These are phyloP conservation scores for Mythimna loreyi DNA, from an alignment of 2,888 invertebrate genomes.

Conservation along the genomic window DNA sequence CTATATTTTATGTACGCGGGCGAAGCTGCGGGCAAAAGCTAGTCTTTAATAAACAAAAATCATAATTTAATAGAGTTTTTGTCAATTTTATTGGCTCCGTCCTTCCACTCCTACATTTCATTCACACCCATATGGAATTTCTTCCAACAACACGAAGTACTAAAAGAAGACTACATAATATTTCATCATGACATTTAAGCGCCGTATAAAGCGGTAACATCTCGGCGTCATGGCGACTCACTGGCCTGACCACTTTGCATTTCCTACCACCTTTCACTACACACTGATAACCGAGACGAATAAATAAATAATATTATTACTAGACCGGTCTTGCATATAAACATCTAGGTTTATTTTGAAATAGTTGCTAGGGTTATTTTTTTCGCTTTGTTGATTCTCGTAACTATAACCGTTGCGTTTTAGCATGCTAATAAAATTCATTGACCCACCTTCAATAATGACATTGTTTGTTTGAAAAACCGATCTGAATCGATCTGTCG, in stretches of 20 bases:
- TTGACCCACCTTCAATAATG: no score
- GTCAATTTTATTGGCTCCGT: neutral
- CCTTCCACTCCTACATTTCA: neutral
- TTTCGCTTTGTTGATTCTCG: neutral
- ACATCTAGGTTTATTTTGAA: conserved; percentile 11
- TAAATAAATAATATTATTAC: conserved; percentile 7
- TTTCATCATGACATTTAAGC: conserved; percentile 17
- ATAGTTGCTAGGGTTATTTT: neutral
- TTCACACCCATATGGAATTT: neutral
- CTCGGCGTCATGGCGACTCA: conserved; percentile 18
- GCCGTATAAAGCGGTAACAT: neutral
- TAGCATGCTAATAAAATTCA: neutral
- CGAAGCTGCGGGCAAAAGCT: no score
- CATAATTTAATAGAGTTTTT: no score
- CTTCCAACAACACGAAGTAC: neutral
- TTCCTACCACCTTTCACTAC: conserved; percentile 51
- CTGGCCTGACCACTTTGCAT: conserved; percentile 38
- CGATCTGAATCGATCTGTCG: no score
- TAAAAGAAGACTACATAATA: conserved; percentile 1
- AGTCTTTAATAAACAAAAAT: no score
- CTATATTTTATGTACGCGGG: no score
- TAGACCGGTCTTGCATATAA: conserved; percentile 23
- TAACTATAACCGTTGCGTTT: neutral
- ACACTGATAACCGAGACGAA: conserved; percentile 16
- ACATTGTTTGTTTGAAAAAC: no score